phyloP scores from a whole-genome alignment of 2,797 vertebrate genomes.

The Cichlasoma orientale region DNA sequence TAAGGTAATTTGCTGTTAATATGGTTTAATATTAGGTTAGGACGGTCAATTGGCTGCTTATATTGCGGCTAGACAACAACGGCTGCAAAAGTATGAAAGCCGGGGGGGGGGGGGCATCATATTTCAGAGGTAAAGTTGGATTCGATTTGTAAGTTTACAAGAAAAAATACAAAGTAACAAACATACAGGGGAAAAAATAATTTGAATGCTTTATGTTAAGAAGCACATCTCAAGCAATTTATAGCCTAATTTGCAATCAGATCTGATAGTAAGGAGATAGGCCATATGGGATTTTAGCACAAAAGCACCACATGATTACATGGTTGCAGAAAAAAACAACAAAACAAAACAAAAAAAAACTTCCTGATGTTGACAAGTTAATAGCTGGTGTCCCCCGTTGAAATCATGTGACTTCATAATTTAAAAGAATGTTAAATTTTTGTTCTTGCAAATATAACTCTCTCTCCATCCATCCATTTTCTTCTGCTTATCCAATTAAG shows the following conservation, averaged over 20 bases:
- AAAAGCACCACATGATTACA: not conserved
- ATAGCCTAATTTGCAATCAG: not conserved
- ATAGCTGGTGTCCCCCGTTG: not conserved
- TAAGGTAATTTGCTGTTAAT: not conserved
- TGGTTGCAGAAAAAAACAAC: not conserved
- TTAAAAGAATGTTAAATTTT: not conserved
- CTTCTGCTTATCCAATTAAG: too few relatives aligned
- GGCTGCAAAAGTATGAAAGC: not conserved
- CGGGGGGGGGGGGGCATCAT: too few relatives aligned
- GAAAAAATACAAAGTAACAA: not conserved
- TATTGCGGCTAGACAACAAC: not conserved
- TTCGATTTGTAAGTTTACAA: not conserved
- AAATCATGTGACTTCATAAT: not conserved
- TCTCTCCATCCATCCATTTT: not conserved
- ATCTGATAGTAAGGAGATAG: not conserved
- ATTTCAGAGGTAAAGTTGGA: too few relatives aligned
- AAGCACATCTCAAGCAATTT: not conserved
- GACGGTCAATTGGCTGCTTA: not conserved
- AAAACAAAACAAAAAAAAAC: too few relatives aligned
- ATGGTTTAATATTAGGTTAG: not conserved
- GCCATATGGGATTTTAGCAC: not conserved
- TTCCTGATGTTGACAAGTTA: not conserved
- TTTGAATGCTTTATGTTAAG: not conserved
- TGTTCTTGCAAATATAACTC: not conserved
- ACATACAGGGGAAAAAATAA: not conserved